Evolutionary conservation across 2,888 invertebrate species (phyloP), one percentile per base, ranked within the genome.

Genomic region (Oscheius myriophilus): DNA sequence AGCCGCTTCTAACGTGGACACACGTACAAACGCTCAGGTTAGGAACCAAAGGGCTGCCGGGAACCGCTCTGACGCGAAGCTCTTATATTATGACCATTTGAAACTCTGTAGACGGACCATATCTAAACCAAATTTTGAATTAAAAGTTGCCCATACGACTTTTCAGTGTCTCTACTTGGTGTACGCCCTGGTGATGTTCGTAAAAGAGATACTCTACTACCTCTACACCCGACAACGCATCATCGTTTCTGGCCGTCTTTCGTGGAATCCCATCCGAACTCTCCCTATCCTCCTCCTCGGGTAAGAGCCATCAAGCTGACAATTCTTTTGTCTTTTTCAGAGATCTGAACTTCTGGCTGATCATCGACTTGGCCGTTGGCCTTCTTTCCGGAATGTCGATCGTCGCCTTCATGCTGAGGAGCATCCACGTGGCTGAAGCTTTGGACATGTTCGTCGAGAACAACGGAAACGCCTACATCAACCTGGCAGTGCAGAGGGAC

Each of bases 381-480:
- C 52, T 59, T 16, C 59, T 76, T 9, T 73, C 79, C 0, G 53
- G 68, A 1, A 64, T 66, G 4, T 70, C 75, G 16, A 67, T 81
- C 11, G 46, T 72, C 43, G 71, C 77, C 53, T 81, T 78, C 49
- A 46, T 67, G 6, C 39, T 76, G 14, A 65, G 79, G 23, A 64
- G 75, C 51, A 45, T 72, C 7, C 67, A 72, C 23, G 77, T 76
- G n/a, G 64, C 41, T 14, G 62, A 63, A 55, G 80, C 89, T 1
- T 85, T 88, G 21, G 81, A 82, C 2, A 79, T 81, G 21, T 89
- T 90, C 82, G 85, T 85, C 43, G 83, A 85, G 51, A 87, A 87
- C 49, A 86, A 87, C 58, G 87, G 87, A 12, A 87, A 87, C 67
- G 81, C 84, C 9, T 87, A 87, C 79, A 84, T 87, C 33, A 86